A percentile compares a stretch with the other conserved stretches of the same genome.
These are phyloP conservation scores for Parotocinclus haroldoi DNA, from an alignment of 2,797 vertebrate species.

Conservation along the genomic window DNA sequence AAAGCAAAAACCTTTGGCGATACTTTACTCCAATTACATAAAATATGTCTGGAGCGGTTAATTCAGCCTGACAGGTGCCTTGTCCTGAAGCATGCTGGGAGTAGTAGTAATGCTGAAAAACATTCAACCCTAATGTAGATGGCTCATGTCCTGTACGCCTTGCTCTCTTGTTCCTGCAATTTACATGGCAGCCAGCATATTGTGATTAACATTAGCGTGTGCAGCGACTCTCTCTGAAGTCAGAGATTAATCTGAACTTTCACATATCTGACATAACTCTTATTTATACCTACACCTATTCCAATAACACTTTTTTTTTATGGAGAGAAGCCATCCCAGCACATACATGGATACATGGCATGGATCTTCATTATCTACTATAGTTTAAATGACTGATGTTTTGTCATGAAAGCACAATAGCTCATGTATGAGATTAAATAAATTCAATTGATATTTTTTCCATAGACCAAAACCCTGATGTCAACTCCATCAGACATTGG, in stretches of 20 bases:
- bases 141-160: conserved; percentile 63
- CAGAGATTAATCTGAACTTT: conserved; percentile 29
- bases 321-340: no score
- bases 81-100: conserved; percentile 74
- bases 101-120: conserved; percentile 77
- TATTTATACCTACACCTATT: no score
- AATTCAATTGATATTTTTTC: no score
- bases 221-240: conserved; percentile 63
- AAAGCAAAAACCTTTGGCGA: conserved; percentile 63
- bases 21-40: conserved; percentile 66
- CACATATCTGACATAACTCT: no score
- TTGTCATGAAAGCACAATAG: no score
- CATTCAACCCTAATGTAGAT: conserved; percentile 76
- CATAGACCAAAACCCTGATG: no score
- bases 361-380: no score
- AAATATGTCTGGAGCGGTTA: conserved; percentile 68
- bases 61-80: conserved; percentile 81
- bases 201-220: conserved; percentile 78
- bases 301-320: no score
- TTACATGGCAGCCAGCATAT: conserved; percentile 77
- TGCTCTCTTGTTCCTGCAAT: conserved; percentile 64
- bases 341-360: no score
- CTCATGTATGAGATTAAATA: no score
- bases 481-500: no score
- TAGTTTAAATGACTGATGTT: no score